phyloP scores from a whole-genome alignment of 1,140 invertebrate species.

The Asbolus verrucosus region DNA sequence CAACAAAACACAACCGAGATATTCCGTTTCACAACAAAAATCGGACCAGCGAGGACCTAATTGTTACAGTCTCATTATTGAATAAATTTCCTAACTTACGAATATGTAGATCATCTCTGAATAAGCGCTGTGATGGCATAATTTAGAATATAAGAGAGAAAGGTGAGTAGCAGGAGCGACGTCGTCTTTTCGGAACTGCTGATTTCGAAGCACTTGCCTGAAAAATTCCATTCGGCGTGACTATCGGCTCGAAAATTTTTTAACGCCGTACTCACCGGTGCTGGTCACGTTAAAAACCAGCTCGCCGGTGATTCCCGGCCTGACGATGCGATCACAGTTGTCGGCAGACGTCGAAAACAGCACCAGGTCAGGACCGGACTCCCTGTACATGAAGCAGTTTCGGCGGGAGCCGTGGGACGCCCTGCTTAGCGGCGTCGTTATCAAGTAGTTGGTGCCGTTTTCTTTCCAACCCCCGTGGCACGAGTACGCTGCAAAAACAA shows the following conservation, averaged over 20 bases:
- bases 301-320: constrained; percentile 65
- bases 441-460: constrained; percentile 79
- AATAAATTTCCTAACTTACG: constrained; percentile 44
- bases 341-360: constrained; percentile 68
- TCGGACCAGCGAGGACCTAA: constrained; percentile 36
- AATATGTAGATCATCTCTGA: constrained; percentile 52
- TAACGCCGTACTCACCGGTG: constrained; percentile 62
- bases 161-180: constrained; percentile 17
- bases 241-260: constrained; percentile 8
- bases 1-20: constrained; percentile 43
- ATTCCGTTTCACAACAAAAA: constrained; percentile 42
- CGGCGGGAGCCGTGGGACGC: constrained; percentile 69
- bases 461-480: constrained; percentile 87
- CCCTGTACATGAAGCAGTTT: constrained; percentile 74
- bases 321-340: constrained; percentile 69
- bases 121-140: constrained; percentile 32
- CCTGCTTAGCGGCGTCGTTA: constrained; percentile 77
- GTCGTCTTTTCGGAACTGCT: constrained; percentile 34
- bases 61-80: constrained; percentile 53
- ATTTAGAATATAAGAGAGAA: constrained; percentile 41
- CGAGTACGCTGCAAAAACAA: constrained; percentile 77
- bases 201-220: constrained; percentile 53
- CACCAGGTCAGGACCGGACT: constrained; percentile 65
- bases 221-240: constrained; percentile 33
- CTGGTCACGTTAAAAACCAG: constrained; percentile 68